A percentile compares a stretch with the other conserved stretches of the same genome.
Evolutionary conservation across 2,888 invertebrate genomes (phyloP).

Genomic region (Tetramorium bicarinatum): DNA sequence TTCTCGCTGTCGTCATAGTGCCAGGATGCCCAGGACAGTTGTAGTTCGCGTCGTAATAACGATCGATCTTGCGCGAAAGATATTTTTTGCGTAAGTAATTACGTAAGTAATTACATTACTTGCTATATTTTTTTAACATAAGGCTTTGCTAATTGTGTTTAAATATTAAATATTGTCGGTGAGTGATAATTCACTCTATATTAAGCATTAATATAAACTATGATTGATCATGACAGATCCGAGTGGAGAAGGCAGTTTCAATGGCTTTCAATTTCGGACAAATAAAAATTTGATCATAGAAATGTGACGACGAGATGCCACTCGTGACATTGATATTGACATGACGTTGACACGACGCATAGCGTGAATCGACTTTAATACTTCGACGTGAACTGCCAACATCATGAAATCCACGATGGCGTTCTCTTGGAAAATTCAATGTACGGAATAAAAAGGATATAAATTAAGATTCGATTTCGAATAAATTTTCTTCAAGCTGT

Average conservation of each 20-base stretch:
- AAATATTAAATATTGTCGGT: not conserved
- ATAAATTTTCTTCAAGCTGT: not conserved
- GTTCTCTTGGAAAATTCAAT: not conserved
- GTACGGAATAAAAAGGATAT: not conserved
- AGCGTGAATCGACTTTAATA: constrained; percentile 37
- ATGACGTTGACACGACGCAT: constrained; percentile 21
- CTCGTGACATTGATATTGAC: constrained; percentile 6
- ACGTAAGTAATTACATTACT: not conserved
- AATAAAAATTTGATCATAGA: constrained; percentile 29
- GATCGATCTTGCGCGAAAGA: not conserved
- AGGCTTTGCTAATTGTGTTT: not conserved
- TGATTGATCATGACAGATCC: not conserved
- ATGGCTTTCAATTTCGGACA: constrained; percentile 25
- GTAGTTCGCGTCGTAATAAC: not conserved
- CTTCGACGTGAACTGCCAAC: not conserved
- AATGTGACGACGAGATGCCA: constrained; percentile 18
- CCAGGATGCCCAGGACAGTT: not conserved
- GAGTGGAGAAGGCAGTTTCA: not conserved
- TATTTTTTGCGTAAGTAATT: too few relatives aligned
- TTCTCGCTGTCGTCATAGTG: not conserved
- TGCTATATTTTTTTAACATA: not conserved
- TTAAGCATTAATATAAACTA: constrained; percentile 11
- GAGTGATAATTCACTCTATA: not conserved
- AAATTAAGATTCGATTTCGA: not conserved
- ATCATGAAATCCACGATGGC: not conserved